Evolutionary conservation across 2,113 vertebrate species (phyloP), one percentile per base, ranked within the genome.

Genomic region (Centropus unirufus): DNA sequence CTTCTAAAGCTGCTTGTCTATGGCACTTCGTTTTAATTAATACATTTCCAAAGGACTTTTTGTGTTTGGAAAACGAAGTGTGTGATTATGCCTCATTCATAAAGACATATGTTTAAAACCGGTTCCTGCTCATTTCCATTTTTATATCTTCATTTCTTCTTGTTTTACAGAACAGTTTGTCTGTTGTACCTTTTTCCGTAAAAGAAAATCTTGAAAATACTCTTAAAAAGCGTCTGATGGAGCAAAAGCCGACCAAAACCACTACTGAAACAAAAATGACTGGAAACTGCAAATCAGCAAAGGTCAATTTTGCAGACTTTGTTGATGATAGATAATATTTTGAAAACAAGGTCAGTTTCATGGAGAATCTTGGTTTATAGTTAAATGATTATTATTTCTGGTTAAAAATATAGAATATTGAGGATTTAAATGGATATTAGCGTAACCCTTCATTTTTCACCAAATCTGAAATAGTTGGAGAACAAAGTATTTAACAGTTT

Each of bases 21-120:
- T 46, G 87, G 94, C 81, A 57, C 79, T 97, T 97, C 85, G 77
- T 95, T 96, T 97, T 97, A 97, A 97, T 97, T 88, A 97, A 93
- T 91, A 90, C 90, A 40, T 95, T 95, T 96, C 87, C 76, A 89
- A 93, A 92, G 89, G 72, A 83, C 85, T 96, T 96, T 92, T 86
- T 96, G 90, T 98, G 73, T 97, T 97, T 96, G 97, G 94, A 96
- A 93, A 96, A 79, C 8, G 17, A 95, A 91, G 87, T 93, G 94
- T 86, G 96, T 95, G 93, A 94, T 96, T 94, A 92, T 96, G 93
- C 87, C 77, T 94, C 72, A n/a, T 83, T 94, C 91, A 82, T 86
- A 79, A 96, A 96, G 95, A 92, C 64, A 7, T 76, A 92, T 80
- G 90, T 64, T 96, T 91, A 90, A 90, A 90, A 87, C 96, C 72